Conservation (phyloP, 2,888 invertebrate genomes). For the Rhopalosiphum nymphaeae region DNA sequence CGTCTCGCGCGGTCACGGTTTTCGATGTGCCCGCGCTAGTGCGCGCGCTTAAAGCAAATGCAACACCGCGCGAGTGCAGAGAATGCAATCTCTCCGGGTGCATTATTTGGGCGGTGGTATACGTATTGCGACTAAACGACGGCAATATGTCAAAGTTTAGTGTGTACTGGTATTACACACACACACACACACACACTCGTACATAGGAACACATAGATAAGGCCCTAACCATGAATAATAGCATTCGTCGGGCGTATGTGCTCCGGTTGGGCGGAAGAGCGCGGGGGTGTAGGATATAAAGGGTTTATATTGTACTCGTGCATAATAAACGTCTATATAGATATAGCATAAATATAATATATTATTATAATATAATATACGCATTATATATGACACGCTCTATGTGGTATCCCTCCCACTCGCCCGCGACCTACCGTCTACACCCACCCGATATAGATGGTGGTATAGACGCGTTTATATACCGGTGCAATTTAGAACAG, state of each 20-base stretch:
- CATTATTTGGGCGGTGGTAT: background rate
- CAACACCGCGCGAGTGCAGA: background rate
- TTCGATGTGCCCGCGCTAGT: background rate
- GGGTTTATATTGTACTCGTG: slow-evolving; percentile 44
- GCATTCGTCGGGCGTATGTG: slow-evolving; percentile 5
- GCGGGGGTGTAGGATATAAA: background rate
- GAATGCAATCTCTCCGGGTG: background rate
- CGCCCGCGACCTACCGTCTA: background rate
- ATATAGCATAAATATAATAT: background rate
- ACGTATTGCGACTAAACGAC: slow-evolving; percentile 31
- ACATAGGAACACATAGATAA: slow-evolving; percentile 18
- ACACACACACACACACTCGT: background rate
- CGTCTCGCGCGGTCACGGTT: background rate
- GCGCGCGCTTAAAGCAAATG: background rate
- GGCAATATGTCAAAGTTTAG: slow-evolving; percentile 33
- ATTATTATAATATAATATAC: slow-evolving; percentile 25
- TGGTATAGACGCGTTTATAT: background rate
- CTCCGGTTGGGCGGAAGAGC: background rate
- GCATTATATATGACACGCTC: background rate
- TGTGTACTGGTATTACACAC: background rate
- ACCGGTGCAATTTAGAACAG: background rate
- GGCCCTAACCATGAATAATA: slow-evolving; percentile 35
- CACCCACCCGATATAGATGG: background rate
- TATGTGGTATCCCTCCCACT: background rate
- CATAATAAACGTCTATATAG: background rate